Percentiles rank a stretch among this genome's conserved stretches.
Evolutionary conservation across 2,113 vertebrate species (phyloP).

Genomic region (Oryctolagus cuniculus): mOryCun1.1 NC_091432.1:188762501-188763000

Average conservation of each 20-base stretch:
- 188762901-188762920: not conserved
- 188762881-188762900: not conserved
- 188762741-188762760: not conserved
- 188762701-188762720: not conserved
- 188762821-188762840: not conserved
- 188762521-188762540: too few species aligned
- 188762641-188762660: not conserved
- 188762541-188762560: not conserved
- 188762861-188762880: constrained; percentile 24
- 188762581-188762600: constrained; percentile 3
- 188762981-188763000: not conserved
- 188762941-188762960: not conserved
- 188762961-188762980: not conserved
- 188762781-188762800: not conserved
- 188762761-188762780: not conserved
- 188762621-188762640: not conserved
- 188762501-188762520: not conserved
- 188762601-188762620: not conserved
- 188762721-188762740: not conserved
- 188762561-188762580: not conserved
- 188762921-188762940: not conserved
- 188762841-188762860: not conserved
- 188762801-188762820: not conserved
- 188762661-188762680: not conserved
- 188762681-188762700: not conserved